phyloP scores from a whole-genome alignment of 2,888 invertebrate genomes.

The Acheta domesticus region DNA sequence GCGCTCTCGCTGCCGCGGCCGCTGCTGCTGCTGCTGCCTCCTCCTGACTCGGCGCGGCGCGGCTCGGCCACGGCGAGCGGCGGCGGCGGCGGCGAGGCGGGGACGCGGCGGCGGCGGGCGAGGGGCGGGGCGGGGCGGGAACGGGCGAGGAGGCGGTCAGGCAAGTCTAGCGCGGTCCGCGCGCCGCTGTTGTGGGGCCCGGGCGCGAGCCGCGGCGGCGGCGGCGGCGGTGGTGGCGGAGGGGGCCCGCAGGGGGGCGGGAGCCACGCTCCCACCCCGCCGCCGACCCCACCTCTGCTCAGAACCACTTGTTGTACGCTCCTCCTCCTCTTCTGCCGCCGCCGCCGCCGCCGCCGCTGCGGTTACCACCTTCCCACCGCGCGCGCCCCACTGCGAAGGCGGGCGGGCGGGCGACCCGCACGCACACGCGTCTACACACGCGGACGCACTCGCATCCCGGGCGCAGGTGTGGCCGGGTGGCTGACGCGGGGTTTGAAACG shows the following conservation, averaged over 20 bases:
- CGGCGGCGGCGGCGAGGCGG: background rate
- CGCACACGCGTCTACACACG: background rate
- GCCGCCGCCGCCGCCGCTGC: background rate
- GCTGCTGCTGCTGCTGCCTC: background rate
- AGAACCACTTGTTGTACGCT: conserved; percentile 18
- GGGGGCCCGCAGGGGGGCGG: background rate
- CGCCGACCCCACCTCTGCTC: conserved; percentile 5
- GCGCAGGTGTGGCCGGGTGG: too few relatives aligned
- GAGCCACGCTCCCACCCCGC: background rate
- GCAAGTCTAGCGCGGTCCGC: background rate
- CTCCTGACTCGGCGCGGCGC: background rate
- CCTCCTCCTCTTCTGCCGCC: background rate
- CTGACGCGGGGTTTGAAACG: too few relatives aligned
- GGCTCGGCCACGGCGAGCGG: background rate
- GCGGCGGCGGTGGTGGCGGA: background rate
- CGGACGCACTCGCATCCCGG: too few relatives aligned
- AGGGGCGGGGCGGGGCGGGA: background rate
- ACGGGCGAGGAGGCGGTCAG: background rate
- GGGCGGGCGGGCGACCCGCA: background rate
- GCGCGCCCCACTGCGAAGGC: background rate
- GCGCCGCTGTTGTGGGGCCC: background rate
- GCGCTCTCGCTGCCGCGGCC: background rate
- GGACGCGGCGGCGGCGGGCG: background rate
- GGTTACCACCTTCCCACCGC: background rate
- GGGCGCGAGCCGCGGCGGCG: background rate